Conservation (phyloP, 2,888 invertebrate genomes). For the Drosophila buzzatii region DNA sequence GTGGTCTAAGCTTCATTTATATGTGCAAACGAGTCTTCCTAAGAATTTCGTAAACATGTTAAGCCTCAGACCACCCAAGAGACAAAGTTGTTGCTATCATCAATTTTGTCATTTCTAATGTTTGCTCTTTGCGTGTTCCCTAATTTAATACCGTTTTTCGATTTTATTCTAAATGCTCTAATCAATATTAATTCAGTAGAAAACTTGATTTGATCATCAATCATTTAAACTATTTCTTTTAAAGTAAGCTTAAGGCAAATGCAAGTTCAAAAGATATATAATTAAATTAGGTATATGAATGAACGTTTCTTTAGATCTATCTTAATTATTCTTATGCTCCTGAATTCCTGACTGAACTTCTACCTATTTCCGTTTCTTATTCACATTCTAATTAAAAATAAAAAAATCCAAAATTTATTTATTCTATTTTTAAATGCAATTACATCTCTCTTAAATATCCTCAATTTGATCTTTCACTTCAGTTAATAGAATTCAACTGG, state of each 20-base stretch:
- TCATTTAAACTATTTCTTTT: background rate
- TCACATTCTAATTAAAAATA: background rate
- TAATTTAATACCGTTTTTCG: background rate
- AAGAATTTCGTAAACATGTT: background rate
- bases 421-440: background rate
- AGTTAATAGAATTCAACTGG: background rate
- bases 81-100: background rate
- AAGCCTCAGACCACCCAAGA: background rate
- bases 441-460: background rate
- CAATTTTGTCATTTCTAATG: constrained; percentile 6
- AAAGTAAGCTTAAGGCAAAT: background rate
- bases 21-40: background rate
- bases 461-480: background rate
- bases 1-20: constrained; percentile 40
- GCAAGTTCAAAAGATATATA: background rate
- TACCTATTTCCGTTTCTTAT: background rate
- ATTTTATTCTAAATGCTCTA: background rate
- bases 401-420: background rate
- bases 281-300: too few species aligned
- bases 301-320: too few species aligned
- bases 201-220: background rate
- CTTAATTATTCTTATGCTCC: too few species aligned
- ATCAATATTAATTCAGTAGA: background rate
- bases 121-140: background rate
- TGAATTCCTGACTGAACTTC: background rate